A percentile compares a stretch with the other conserved stretches of the same genome.
Evolutionary conservation across 1,140 invertebrate genomes (phyloP).

Genomic region (Drosophila arizonae): DNA sequence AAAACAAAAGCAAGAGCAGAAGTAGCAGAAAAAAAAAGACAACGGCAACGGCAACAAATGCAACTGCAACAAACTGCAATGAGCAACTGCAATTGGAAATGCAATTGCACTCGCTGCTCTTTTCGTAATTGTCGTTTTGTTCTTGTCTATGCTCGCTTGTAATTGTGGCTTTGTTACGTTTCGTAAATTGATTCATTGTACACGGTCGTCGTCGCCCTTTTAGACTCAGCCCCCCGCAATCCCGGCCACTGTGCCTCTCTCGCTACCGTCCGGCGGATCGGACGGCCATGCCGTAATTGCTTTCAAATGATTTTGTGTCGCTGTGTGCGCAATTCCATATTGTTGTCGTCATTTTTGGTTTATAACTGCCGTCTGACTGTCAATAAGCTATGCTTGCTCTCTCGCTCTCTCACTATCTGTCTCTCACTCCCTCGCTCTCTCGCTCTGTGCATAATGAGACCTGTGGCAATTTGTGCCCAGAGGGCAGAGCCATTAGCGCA

Average conservation of each 20-base stretch:
- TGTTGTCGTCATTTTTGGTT: constrained; percentile 45
- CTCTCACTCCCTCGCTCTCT: constrained; percentile 40
- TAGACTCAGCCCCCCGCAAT: background rate
- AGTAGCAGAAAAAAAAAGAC: background rate
- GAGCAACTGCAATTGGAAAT: constrained; percentile 56
- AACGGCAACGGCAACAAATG: constrained; percentile 5
- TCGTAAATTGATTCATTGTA: constrained; percentile 80
- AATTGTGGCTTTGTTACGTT: constrained; percentile 80
- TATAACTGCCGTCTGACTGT: constrained; percentile 44
- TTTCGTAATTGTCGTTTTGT: constrained; percentile 54
- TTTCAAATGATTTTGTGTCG: constrained; percentile 79
- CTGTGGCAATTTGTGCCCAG: constrained; percentile 61
- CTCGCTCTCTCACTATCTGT: background rate
- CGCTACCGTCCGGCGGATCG: background rate
- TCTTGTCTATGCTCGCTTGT: constrained; percentile 52
- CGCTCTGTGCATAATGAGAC: constrained; percentile 77
- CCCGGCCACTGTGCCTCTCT: background rate
- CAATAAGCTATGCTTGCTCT: constrained; percentile 54
- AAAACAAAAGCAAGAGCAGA: background rate
- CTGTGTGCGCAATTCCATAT: constrained; percentile 77
- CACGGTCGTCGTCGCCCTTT: constrained; percentile 49
- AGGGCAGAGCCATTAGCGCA: constrained; percentile 55
- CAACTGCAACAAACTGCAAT: constrained; percentile 25
- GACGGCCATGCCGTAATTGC: constrained; percentile 65
- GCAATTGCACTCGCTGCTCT: constrained; percentile 75